Conservation (phyloP, 2,888 invertebrate species). For the Agrotis puta region DNA sequence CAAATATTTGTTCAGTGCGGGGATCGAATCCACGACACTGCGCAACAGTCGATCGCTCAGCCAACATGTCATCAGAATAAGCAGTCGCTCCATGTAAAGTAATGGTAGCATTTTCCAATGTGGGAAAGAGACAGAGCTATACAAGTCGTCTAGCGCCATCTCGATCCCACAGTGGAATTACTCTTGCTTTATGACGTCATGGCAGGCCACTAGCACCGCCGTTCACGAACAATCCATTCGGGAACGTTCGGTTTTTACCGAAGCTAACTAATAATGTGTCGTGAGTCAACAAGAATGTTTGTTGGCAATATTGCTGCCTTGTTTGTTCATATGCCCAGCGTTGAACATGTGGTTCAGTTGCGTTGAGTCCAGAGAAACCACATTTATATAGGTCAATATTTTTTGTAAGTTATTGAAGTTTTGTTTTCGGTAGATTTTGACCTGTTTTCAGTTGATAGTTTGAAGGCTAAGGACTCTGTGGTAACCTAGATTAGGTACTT, state of each 20-base stretch:
- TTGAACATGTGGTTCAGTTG: constrained; percentile 39
- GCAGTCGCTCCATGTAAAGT: no score
- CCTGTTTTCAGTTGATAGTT: constrained; percentile 10
- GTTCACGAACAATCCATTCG: constrained; percentile 5
- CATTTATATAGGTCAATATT: constrained; percentile 24
- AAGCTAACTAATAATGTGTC: constrained; percentile 55
- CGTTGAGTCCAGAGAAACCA: constrained; percentile 1
- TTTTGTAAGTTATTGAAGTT: not conserved
- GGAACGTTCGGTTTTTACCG: constrained; percentile 36
- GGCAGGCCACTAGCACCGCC: not conserved
- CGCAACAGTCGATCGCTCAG: no score
- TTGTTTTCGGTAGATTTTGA: not conserved
- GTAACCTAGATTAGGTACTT: not conserved
- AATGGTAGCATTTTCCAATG: no score
- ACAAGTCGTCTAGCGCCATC: no score
- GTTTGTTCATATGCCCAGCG: constrained; percentile 51
- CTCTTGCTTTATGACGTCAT: no score
- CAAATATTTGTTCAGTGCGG: no score
- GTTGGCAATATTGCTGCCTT: constrained; percentile 55
- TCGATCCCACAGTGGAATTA: no score
- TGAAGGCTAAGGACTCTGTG: not conserved
- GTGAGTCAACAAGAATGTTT: constrained; percentile 60
- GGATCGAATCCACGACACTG: no score
- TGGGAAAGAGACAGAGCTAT: no score
- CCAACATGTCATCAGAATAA: no score